Base-by-base conservation (phyloP, 2,888 invertebrate species). In the Emmelina monodactyla region DNA sequence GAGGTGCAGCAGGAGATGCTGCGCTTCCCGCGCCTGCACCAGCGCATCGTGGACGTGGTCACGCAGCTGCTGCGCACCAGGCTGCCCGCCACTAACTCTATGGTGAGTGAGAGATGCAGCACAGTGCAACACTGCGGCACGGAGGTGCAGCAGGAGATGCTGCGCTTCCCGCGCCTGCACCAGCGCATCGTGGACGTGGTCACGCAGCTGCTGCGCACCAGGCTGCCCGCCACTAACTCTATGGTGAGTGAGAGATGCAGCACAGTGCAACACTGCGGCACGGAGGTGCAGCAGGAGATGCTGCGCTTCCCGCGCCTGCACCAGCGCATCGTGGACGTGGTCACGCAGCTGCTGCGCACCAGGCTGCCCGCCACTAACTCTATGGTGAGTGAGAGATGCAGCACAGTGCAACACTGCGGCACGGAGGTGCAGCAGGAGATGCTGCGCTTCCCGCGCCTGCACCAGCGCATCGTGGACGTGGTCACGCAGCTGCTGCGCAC, bases 181-280 rank as follows among this genome's bases (percentile, higher is more conserved):
- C 99, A 99, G 63, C 89, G 91, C 55, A 98, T 99, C 54, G 93
- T 98, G 1, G 99, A 99, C 71, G 98, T 99, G 7, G 97, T 99
- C 5, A 98, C 97, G 10, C 92, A 94, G 50, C 78, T 98, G 41
- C 76, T 99, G 49, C 85, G 97, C 35, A 86, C 92, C 10, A 84
- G 99, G n/a, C 83, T 99, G 42, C 97, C 97, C 2, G 89, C 94
- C 13, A 98, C 99, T 28, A 99, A 99, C 79, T 65, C 85, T 15
- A 98, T 99, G 97, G 97, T 88, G 50, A 49, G n/a, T n/a, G n/a
- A n/a, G n/a, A n/a, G n/a, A n/a, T n/a, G n/a, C n/a, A n/a, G n/a
- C n/a, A n/a, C n/a, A 54, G 97, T 99, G 49, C 88, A 99, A 69
- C 97, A 99, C 63, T 99, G 99, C 65, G 98, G 98, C 42, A 94